Conservation (phyloP, 2,113 vertebrate genomes). For the Prunella himalayana region DNA sequence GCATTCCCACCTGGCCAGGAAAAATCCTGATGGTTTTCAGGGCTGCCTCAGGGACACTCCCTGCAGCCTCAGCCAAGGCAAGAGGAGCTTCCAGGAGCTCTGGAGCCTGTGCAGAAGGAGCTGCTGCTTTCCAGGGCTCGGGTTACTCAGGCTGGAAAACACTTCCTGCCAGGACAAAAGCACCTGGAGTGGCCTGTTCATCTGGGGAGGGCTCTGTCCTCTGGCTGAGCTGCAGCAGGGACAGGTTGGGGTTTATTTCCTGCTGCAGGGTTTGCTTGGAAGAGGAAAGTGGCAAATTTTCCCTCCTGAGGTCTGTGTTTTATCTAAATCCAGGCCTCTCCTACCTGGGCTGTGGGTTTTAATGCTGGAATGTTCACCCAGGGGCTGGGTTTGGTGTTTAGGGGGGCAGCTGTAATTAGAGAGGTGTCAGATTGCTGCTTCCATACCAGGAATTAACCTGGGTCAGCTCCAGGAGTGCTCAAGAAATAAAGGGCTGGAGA, state of each 20-base stretch:
- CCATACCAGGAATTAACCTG: background rate
- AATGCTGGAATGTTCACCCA: rapidly evolving
- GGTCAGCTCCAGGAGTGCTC: background rate
- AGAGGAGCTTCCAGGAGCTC: background rate
- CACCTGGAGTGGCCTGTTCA: background rate
- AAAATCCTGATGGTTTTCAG: background rate
- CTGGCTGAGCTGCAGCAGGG: background rate
- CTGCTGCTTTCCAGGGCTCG: background rate
- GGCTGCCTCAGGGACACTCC: background rate
- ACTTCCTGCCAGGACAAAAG: background rate
- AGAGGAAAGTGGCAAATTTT: background rate
- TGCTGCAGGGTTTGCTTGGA: background rate
- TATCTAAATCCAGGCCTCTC: background rate
- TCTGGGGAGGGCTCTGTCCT: background rate
- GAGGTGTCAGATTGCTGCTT: background rate
- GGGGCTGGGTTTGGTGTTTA: background rate
- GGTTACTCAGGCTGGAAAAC: background rate
- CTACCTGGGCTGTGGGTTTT: background rate
- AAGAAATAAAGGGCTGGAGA: background rate
- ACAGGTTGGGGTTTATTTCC: background rate
- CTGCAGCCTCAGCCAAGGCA: background rate
- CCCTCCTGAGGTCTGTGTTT: background rate
- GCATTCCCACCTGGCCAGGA: background rate
- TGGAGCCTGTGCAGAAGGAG: background rate
- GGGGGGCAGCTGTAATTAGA: background rate